phyloP scores from a whole-genome alignment of 2,888 invertebrate species.

The Lasioglossum vierecki region DNA sequence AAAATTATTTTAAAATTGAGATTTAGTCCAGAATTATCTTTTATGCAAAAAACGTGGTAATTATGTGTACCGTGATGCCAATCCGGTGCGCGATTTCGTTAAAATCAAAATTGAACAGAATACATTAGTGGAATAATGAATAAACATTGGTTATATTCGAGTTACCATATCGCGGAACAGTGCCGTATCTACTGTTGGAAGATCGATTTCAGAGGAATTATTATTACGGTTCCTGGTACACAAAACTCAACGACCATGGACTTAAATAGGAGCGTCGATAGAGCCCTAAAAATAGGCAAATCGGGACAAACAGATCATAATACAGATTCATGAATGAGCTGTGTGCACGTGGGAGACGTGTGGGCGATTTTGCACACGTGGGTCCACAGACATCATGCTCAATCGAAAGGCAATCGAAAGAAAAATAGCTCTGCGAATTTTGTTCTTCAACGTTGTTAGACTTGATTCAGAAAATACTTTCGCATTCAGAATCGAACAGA shows the following conservation, averaged over 20 bases:
- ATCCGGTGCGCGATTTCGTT: not conserved
- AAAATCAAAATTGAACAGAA: constrained; percentile 18
- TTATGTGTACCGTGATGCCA: constrained; percentile 19
- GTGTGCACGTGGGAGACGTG: not conserved
- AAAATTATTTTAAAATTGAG: not conserved
- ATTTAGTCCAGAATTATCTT: not conserved
- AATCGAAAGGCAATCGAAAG: not conserved
- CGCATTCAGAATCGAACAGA: not conserved
- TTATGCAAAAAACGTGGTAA: constrained; percentile 4
- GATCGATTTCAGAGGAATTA: not conserved
- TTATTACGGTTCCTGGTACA: constrained; percentile 3
- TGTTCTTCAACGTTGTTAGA: not conserved
- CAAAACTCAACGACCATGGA: not conserved
- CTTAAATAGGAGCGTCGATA: constrained; percentile 3
- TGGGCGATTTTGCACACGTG: not conserved
- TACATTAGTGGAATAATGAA: not conserved
- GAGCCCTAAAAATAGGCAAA: not conserved
- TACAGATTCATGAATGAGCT: not conserved
- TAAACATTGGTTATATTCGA: not conserved
- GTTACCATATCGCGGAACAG: not conserved
- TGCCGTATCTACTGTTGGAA: not conserved
- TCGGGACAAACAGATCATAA: constrained; percentile 7
- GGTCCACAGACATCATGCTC: not conserved
- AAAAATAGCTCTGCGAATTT: not conserved
- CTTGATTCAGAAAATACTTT: not conserved